A percentile compares a stretch with the other conserved stretches of the same genome.
These are phyloP conservation scores for Anadara kagoshimensis DNA, from an alignment of 1,140 invertebrate species.

Conservation along the genomic window DNA sequence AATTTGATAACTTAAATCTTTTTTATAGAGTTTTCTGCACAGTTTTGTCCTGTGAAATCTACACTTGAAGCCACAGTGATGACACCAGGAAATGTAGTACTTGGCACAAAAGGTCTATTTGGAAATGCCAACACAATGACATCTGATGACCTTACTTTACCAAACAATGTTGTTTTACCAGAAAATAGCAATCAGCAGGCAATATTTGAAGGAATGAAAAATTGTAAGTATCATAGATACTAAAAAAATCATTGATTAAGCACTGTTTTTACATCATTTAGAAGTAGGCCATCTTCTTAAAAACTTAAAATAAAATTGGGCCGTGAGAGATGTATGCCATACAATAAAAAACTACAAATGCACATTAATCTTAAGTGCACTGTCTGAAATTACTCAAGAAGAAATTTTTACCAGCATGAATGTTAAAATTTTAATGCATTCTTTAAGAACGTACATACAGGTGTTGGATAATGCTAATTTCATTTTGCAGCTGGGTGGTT, in stretches of 20 bases:
- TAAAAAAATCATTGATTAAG: not conserved
- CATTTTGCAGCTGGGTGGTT: no score
- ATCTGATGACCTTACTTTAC: slow-evolving; percentile 14
- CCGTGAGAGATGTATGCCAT: no score
- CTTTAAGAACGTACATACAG: no score
- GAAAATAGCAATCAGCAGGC: not conserved
- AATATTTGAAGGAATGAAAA: not conserved
- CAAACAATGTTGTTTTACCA: not conserved
- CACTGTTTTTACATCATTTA: not conserved
- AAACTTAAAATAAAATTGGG: no score
- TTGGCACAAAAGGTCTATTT: slow-evolving; percentile 9
- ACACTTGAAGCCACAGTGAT: not conserved
- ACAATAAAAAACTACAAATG: no score
- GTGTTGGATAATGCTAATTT: no score
- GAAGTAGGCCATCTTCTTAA: not conserved
- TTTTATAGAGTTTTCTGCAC: slow-evolving; percentile 8
- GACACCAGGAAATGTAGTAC: not conserved
- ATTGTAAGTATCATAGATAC: slow-evolving; percentile 10
- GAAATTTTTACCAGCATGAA: no score
- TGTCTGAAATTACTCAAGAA: no score
- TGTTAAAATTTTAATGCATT: no score
- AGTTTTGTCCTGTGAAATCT: slow-evolving; percentile 5
- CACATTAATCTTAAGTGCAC: no score
- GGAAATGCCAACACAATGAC: slow-evolving; percentile 18
- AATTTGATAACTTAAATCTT: not conserved